phyloP scores from a whole-genome alignment of 2,888 invertebrate species.

The Lissonota sp. region DNA sequence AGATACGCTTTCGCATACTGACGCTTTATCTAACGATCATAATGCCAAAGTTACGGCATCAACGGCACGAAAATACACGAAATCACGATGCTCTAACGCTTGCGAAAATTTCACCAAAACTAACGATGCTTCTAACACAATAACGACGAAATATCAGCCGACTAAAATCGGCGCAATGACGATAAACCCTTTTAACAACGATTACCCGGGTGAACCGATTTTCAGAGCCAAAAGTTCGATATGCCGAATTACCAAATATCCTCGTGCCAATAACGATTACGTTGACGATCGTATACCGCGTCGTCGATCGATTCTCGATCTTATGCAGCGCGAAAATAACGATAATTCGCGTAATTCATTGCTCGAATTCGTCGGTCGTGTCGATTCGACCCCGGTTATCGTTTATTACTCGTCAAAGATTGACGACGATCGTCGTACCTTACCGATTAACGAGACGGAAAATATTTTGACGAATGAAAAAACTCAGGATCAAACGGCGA shows the following conservation, averaged over 20 bases:
- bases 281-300: constrained; percentile 57
- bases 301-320: constrained; percentile 43
- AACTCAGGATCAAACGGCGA: constrained; percentile 70
- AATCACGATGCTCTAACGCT: constrained; percentile 28
- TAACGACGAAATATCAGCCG: constrained; percentile 5
- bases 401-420: constrained; percentile 65
- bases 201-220: too few species aligned
- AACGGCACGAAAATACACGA: constrained; percentile 33
- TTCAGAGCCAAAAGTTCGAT: not conserved
- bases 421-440: constrained; percentile 1
- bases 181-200: too few species aligned
- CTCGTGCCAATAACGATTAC: constrained; percentile 28
- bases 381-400: constrained; percentile 60
- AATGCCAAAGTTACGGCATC: constrained; percentile 1
- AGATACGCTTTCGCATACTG: constrained; percentile 49
- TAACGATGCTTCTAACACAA: constrained; percentile 46
- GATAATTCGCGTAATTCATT: constrained; percentile 66
- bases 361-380: constrained; percentile 45
- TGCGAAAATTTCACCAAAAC: constrained; percentile 27
- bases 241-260: not conserved
- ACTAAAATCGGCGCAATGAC: not conserved
- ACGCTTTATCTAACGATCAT: constrained; percentile 40
- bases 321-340: constrained; percentile 51
- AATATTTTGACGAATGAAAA: not conserved
- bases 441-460: not conserved